Evolutionary conservation across 1,140 invertebrate species (phyloP).

Genomic region (Pseudomyrmex pallidus): DNA sequence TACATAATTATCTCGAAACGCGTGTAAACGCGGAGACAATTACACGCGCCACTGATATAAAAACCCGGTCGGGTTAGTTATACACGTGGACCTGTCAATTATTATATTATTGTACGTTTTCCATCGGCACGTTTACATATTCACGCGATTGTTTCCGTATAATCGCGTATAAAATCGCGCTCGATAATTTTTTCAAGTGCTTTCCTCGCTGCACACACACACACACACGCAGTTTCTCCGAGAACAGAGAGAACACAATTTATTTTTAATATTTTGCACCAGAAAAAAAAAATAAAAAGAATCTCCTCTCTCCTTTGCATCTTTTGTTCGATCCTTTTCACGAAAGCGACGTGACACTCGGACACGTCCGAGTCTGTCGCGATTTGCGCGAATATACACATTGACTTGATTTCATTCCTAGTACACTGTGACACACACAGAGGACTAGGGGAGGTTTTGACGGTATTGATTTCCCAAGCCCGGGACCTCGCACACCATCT

Average conservation of each 20-base stretch:
- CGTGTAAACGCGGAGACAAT: too few relatives aligned
- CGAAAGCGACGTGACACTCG: background rate
- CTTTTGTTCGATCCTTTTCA: background rate
- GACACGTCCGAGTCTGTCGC: background rate
- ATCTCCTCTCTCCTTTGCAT: background rate
- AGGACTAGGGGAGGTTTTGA: slow-evolving; percentile 75
- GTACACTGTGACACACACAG: slow-evolving; percentile 44
- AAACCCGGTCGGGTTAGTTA: too few relatives aligned
- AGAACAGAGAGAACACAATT: too few relatives aligned
- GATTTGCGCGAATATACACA: slow-evolving; percentile 13
- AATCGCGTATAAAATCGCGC: too few relatives aligned
- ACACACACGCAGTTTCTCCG: too few relatives aligned
- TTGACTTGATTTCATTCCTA: slow-evolving; percentile 25
- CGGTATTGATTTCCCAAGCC: slow-evolving; percentile 79
- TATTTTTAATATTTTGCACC: too few relatives aligned
- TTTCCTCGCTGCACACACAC: background rate
- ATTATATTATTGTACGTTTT: too few relatives aligned
- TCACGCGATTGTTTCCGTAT: too few relatives aligned
- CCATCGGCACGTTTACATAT: too few relatives aligned
- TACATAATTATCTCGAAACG: too few relatives aligned
- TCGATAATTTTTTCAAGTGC: background rate
- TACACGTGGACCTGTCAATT: too few relatives aligned
- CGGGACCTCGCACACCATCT: slow-evolving; percentile 72
- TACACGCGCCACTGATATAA: too few relatives aligned
- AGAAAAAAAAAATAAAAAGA: background rate